These are phyloP conservation scores for Remorina albescens DNA, from an alignment of 2,797 vertebrate species.

Conservation along the genomic window DNA sequence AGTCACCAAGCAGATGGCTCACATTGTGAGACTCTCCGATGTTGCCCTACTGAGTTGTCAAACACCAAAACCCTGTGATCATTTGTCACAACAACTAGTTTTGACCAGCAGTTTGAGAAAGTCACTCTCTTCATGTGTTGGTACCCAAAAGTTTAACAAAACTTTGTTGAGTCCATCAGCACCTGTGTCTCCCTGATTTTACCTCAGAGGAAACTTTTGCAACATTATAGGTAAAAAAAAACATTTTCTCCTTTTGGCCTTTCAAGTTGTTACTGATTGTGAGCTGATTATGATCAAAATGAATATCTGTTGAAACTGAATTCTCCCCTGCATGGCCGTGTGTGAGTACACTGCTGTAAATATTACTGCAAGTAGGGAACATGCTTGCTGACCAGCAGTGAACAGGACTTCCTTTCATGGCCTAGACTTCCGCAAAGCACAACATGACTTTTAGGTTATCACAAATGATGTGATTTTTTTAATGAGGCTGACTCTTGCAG, in stretches of 20 bases:
- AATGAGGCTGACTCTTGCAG: slow-evolving; percentile 36
- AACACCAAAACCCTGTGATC: slow-evolving; percentile 31
- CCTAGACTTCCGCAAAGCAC: slow-evolving; percentile 16
- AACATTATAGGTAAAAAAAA: not conserved
- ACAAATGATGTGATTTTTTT: slow-evolving; percentile 45
- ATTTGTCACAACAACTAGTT: slow-evolving; percentile 29
- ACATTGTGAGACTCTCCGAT: slow-evolving; percentile 49
- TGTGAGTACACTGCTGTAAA: slow-evolving; percentile 15
- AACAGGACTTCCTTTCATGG: slow-evolving; percentile 52
- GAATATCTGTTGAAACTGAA: not conserved
- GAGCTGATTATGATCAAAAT: not conserved
- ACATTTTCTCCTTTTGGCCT: not conserved
- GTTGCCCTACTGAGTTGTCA: slow-evolving; percentile 45
- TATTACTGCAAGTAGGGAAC: slow-evolving; percentile 2
- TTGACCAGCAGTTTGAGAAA: slow-evolving; percentile 10
- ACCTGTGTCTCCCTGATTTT: not conserved
- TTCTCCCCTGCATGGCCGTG: not conserved
- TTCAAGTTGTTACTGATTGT: not conserved
- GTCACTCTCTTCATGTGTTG: slow-evolving; percentile 1
- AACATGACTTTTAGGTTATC: slow-evolving; percentile 32
- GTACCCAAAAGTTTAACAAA: not conserved
- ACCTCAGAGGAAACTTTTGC: not conserved
- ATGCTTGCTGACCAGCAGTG: slow-evolving; percentile 24
- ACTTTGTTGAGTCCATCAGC: not conserved
- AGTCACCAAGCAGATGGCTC: slow-evolving; percentile 59